Evolutionary conservation across 64 coral and sea anemone genomes (phyloP), one percentile per base, ranked within the genome.

Genomic region (Porites australiensis): DNA sequence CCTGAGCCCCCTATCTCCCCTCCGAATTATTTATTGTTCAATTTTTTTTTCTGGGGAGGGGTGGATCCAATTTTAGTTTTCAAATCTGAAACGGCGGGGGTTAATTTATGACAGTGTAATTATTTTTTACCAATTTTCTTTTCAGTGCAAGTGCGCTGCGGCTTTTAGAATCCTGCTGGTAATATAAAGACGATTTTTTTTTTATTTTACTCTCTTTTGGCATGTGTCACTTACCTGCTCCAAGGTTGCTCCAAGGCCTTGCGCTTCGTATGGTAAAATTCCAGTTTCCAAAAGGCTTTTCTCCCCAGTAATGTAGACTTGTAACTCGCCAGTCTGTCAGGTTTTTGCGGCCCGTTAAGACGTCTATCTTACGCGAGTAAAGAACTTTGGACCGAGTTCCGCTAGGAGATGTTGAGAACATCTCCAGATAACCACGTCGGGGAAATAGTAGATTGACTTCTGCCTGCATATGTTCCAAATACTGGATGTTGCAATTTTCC

Each of bases 221-320:
- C 52, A 54, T 9, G 52, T 54, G 52, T 54, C 9, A 5, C 4
- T 54, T 54, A 54, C 52, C 52, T 54, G n/a, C 27, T 58, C 84
- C 65, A 8, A 7, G 3, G 5, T 70, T 54, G 52, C 52, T 69
- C 18, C 84, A 37, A 49, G n/a, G 49, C 50, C 11, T 72, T 71
- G 84, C 46, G 52, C 70, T 90, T 57, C 77, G 23, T 54, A 90
- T 53, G 8, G 37, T 68, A 2, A 90, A 81, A 4, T 22, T 72
- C 88, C 88, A 90, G 6, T 90, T 5, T 58, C 88, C 88, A 69
- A 69, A 7, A 79, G 88, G 75, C 8, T 72, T 68, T 55, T 90
- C 88, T 11, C 88, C 88, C 88, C 88, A 90, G 50, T 79, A 90
- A 55, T 90, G 88, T 69, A 90, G 21, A 49, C 88, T 90, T 0